phyloP scores from a whole-genome alignment of 2,797 vertebrate species.

The Phataginus tetradactyla region DNA sequence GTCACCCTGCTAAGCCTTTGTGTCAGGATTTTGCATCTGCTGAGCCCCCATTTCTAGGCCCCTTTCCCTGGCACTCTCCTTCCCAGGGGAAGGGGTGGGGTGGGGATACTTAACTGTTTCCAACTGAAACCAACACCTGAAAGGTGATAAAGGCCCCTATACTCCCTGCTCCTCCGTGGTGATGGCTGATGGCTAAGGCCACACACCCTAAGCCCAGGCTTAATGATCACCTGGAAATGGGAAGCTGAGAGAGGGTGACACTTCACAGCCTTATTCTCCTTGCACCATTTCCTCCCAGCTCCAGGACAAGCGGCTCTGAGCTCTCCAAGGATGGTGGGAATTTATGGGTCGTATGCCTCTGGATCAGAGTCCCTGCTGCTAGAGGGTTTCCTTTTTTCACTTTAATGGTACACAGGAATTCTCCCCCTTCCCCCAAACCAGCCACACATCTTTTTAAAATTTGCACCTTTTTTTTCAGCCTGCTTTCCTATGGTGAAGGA shows the following conservation, averaged over 20 bases:
- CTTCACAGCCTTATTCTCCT: neutral
- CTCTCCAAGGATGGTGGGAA: conserved; percentile 7
- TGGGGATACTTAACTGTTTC: conserved; percentile 10
- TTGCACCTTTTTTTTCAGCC: conserved; percentile 75
- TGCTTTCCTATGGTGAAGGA: conserved; percentile 75
- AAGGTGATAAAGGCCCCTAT: neutral
- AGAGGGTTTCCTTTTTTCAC: conserved; percentile 48
- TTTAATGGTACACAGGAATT: conserved; percentile 70
- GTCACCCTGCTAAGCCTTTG: neutral
- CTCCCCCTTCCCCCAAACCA: conserved; percentile 37
- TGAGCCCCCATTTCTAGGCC: neutral
- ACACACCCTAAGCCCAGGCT: neutral
- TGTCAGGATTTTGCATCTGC: neutral
- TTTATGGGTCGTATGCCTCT: conserved; percentile 42
- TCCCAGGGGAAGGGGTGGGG: neutral
- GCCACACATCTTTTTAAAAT: conserved; percentile 79
- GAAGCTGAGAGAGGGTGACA: neutral
- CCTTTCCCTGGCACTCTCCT: neutral
- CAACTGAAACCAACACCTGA: conserved; percentile 12
- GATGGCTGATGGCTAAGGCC: neutral
- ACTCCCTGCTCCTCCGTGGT: neutral
- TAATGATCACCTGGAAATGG: neutral
- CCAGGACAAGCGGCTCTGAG: neutral
- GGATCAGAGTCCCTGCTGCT: conserved; percentile 63
- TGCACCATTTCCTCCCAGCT: neutral